Evolutionary conservation across 2,888 invertebrate genomes (phyloP).

Genomic region (Tetragonisca angustula): DNA sequence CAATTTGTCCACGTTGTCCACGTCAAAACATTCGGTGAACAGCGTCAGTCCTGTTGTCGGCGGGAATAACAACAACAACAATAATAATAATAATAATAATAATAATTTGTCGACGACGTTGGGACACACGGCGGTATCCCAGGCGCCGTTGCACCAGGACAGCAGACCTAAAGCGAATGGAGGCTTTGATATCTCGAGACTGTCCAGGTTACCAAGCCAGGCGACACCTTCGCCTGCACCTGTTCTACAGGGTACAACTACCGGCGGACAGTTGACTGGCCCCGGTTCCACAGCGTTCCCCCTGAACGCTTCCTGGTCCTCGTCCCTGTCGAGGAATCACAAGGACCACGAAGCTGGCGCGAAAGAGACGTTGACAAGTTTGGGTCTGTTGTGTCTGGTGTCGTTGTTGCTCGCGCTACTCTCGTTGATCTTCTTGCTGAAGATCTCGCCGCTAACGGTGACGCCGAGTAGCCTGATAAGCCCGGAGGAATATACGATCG

Average conservation of each 20-base stretch:
- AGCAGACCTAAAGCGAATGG: slow-evolving; percentile 84
- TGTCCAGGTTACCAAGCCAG: slow-evolving; percentile 78
- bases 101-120: slow-evolving; percentile 66
- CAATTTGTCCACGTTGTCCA: slow-evolving; percentile 81
- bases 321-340: slow-evolving; percentile 75
- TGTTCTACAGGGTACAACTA: slow-evolving; percentile 76
- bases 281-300: slow-evolving; percentile 63
- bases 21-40: slow-evolving; percentile 82
- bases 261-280: slow-evolving; percentile 75
- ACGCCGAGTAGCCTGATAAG: slow-evolving; percentile 85
- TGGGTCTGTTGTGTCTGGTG: slow-evolving; percentile 93
- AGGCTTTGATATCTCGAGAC: slow-evolving; percentile 87
- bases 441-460: slow-evolving; percentile 90
- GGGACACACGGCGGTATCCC: slow-evolving; percentile 77
- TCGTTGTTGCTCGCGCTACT: slow-evolving; percentile 93
- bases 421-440: slow-evolving; percentile 93
- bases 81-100: slow-evolving; percentile 40
- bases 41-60: slow-evolving; percentile 82
- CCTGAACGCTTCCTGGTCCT: slow-evolving; percentile 72
- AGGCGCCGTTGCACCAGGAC: slow-evolving; percentile 70
- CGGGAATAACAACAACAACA: slow-evolving; percentile 67
- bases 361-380: slow-evolving; percentile 92
- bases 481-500: slow-evolving; percentile 93
- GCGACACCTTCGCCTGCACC: slow-evolving; percentile 80
- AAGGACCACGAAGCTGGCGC: slow-evolving; percentile 86